These are phyloP conservation scores for Circaetus gallicus DNA, from an alignment of 2,113 vertebrate genomes.

Conservation along the genomic window DNA sequence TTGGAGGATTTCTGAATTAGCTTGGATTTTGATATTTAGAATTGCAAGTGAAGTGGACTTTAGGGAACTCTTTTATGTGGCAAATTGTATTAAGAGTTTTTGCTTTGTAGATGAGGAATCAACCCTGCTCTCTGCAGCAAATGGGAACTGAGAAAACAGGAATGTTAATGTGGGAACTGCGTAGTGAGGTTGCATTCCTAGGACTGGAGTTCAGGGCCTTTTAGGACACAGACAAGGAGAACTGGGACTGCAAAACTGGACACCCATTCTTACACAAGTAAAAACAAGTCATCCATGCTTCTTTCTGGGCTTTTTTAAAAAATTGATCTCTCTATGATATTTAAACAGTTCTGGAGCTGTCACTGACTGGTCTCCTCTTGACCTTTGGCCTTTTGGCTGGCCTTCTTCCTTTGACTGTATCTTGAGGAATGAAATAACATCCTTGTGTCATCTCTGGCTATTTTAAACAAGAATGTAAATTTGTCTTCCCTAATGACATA, in stretches of 20 bases:
- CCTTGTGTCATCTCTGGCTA: neutral
- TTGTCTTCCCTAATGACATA: neutral
- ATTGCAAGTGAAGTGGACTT: neutral
- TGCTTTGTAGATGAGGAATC: constrained; percentile 20
- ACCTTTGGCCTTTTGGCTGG: neutral
- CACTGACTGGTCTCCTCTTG: neutral
- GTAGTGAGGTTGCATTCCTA: neutral
- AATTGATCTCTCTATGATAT: neutral
- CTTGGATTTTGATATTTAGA: neutral
- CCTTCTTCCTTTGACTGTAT: neutral
- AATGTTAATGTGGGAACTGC: neutral
- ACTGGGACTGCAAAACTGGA: neutral
- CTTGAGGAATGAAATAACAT: neutral
- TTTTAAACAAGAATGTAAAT: neutral
- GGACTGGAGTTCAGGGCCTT: neutral
- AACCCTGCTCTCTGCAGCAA: neutral
- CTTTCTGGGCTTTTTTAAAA: neutral
- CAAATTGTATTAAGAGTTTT: constrained; percentile 21
- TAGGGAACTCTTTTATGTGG: constrained; percentile 25
- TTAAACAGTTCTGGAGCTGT: neutral
- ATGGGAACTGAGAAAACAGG: neutral
- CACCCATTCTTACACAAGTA: neutral
- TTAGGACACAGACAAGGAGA: neutral
- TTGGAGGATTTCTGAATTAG: constrained; percentile 43
- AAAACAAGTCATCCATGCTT: neutral